These are phyloP conservation scores for Naja naja DNA, from an alignment of 2,113 vertebrate genomes.

Conservation along the genomic window DNA sequence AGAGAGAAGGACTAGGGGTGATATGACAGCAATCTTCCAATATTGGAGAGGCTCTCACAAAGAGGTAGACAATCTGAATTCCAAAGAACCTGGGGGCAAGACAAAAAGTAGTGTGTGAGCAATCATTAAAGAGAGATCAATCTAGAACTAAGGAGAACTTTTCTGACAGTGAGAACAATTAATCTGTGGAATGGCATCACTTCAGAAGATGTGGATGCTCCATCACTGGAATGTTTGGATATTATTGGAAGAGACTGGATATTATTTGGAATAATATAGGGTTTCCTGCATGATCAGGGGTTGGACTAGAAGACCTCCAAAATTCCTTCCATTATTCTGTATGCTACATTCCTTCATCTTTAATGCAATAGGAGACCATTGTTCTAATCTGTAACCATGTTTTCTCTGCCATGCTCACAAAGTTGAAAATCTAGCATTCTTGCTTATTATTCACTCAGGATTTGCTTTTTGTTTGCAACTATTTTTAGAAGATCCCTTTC, in stretches of 20 bases:
- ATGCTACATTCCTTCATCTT: not conserved
- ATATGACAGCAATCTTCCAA: not conserved
- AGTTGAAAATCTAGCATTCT: not conserved
- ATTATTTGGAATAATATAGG: not conserved
- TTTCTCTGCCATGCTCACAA: not conserved
- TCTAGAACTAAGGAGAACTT: not conserved
- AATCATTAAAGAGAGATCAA: not conserved
- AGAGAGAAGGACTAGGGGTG: not conserved
- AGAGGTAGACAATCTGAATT: not conserved
- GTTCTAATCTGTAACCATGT: not conserved
- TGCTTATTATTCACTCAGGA: not conserved
- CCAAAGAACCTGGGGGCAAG: not conserved
- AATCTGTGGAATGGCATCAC: not conserved
- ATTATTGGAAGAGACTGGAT: no score
- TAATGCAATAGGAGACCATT: not conserved
- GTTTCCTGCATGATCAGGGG: no score
- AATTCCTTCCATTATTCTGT: no score
- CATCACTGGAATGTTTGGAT: not conserved
- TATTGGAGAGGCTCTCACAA: not conserved
- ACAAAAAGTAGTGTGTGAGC: not conserved
- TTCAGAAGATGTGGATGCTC: not conserved
- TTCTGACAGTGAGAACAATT: not conserved
- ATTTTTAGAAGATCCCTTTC: not conserved
- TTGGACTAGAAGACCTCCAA: no score
- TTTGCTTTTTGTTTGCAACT: not conserved